Percentiles rank a stretch among this genome's conserved stretches.
phyloP scores from a whole-genome alignment of 2,113 vertebrate species.

The Atherinomorus stipes region DNA sequence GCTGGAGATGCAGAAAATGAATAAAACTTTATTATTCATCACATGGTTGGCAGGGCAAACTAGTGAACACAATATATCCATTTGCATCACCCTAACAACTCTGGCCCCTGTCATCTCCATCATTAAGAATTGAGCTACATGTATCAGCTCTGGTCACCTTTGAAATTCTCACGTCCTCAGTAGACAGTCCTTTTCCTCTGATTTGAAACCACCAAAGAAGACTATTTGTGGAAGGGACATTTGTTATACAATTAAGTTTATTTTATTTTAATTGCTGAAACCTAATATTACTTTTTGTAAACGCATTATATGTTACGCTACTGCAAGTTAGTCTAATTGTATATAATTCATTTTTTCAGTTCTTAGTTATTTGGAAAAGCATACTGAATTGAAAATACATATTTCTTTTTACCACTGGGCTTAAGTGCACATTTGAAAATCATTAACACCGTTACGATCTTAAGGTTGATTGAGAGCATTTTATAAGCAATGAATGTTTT shows the following conservation, averaged over 20 bases:
- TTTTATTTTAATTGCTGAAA: background rate
- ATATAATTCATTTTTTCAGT: too few species aligned
- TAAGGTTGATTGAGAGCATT: background rate
- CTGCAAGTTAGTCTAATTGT: too few species aligned
- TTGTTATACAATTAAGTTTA: background rate
- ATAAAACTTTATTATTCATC: conserved; percentile 80
- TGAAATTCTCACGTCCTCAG: conserved; percentile 44
- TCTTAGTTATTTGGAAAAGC: too few species aligned
- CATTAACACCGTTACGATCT: too few species aligned
- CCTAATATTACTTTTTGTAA: too few species aligned
- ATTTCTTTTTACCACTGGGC: background rate
- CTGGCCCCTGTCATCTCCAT: conserved; percentile 59
- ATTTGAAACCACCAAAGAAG: background rate
- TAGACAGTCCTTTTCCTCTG: conserved; percentile 25
- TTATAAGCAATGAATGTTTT: background rate
- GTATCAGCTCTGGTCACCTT: conserved; percentile 40
- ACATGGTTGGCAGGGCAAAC: conserved; percentile 61
- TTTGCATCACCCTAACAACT: conserved; percentile 76
- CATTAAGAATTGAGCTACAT: conserved; percentile 73
- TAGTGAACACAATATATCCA: conserved; percentile 82
- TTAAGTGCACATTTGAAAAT: background rate
- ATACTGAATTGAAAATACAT: background rate
- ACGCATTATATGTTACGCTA: too few species aligned
- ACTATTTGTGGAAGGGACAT: background rate
- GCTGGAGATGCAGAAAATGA: conserved; percentile 67